A percentile compares a stretch with the other conserved stretches of the same genome.
phyloP scores from a whole-genome alignment of 2,888 invertebrate species.

The Halictus quadricinctus region DNA sequence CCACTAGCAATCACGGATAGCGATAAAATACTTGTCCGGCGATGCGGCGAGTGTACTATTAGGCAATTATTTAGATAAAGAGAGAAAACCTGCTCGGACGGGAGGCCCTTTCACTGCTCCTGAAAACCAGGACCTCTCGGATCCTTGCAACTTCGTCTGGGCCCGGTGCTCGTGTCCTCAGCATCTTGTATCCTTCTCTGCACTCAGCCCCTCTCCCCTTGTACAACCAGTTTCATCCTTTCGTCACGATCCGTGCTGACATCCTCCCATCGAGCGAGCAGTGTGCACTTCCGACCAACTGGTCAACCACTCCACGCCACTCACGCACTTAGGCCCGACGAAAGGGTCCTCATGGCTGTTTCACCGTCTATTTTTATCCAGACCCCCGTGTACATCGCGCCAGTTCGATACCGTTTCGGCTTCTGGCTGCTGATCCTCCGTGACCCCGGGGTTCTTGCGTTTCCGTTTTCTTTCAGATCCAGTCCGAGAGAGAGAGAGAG shows the following conservation, averaged over 20 bases:
- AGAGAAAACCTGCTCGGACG: neutral
- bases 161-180: neutral
- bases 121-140: neutral
- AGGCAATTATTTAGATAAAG: neutral
- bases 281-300: constrained; percentile 72
- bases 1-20: neutral
- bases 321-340: constrained; percentile 74
- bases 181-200: constrained; percentile 2
- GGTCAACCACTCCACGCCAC: constrained; percentile 78
- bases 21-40: neutral
- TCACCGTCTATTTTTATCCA: constrained; percentile 71
- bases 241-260: constrained; percentile 54
- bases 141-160: neutral
- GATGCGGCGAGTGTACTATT: neutral
- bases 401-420: constrained; percentile 49
- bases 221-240: constrained; percentile 48
- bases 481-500: neutral
- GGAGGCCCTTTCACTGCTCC: neutral
- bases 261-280: constrained; percentile 53
- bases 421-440: neutral
- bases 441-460: neutral
- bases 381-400: constrained; percentile 28
- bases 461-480: neutral
- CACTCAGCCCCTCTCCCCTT: neutral
- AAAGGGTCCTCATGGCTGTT: constrained; percentile 71